Base-by-base conservation (phyloP, 1,140 invertebrate genomes). In the Littorina saxatilis region DNA sequence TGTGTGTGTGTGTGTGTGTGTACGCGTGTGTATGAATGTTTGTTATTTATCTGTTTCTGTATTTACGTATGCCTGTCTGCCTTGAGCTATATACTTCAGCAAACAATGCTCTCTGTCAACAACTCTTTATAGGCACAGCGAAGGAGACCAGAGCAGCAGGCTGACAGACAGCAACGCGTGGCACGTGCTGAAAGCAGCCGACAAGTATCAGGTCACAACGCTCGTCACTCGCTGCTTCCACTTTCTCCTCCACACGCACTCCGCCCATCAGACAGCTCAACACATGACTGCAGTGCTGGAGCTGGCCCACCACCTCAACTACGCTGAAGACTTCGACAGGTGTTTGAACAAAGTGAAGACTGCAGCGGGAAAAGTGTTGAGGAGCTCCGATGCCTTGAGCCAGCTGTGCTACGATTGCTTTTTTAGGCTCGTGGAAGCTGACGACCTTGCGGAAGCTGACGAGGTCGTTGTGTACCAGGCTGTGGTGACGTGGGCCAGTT, bases 261-360 rank as follows among this genome's bases (percentile, higher is more conserved):
- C 20, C 27, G 9, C 13, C 23, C 74, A 32, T 9, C 43, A 58
- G 27, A 37, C 20, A 20, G 32, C 5, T 9, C 20, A 17, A 7
- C 74, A 76, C 74, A 27, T 76, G 13, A 47, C 50, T n/a, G 50
- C 11, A 15, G 32, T 58, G 50, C 74, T 76, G 29, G 74, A 76
- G 74, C 7, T 2, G 29, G 50, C 74, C n/a, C 74, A 76, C 74
- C 47, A 37, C 0, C 50, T 52, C 27, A 58, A 39, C 74, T 37
- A 52, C 50, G 7, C 15, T 15, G 23, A n/a, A 2, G 20, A 76
- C 50, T 5, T 58, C 50, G 74, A 4, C 0, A 27, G 11, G 17
- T 61, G 47, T 40, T 23, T 76, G n/a, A 29, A 40, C 37, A 37
- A 63, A 23, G 76, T 63, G 23, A 58, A 35, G 20, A 29, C 32